Base-by-base conservation (phyloP, 2,888 invertebrate species). In the Chymomyza fuscimana region DNA sequence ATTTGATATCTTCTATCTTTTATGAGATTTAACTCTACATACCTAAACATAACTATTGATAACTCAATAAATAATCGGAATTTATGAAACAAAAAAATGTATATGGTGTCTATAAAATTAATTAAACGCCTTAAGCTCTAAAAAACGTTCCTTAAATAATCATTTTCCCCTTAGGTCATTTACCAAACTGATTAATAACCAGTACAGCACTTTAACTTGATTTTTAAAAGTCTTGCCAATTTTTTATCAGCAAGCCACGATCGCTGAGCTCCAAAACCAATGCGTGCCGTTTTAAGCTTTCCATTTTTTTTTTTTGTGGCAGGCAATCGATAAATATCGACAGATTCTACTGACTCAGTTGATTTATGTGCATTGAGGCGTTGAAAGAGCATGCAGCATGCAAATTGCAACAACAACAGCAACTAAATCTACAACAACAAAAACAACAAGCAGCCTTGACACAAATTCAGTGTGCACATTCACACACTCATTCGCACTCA, bases 391-490 rank as follows among this genome's bases (percentile, higher is more conserved):
- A 82, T 80, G 80, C 77, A 74, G 71, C 68, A 82, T 80, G 80
- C 77, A 82, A 82, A 82, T 80, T 69, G 63, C 58, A 58, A 9
- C 58, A 29, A 12, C 58, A 58, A 22, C 58, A 58, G 25, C 32
- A 32, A 32, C 32, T 7, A 32, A 32, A 32, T 32, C 32, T 32
- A 4, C 32, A 32, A 9, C 32, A 58, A 15, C 58, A 64, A 60
- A 51, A 51, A 60, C 67, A 54, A 50, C 67, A 63, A 65, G 72
- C 80, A 84, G 85, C 83, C 83, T 84, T 84, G 83, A 86, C 83
- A 86, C 82, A 84, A 86, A 81, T 86, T 73, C 70, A 56, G 12
- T 60, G 60, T 59, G 70, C 73, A 73, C 68, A 70, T 73, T 29
- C 52, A 60, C 56, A 54, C 19, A 71, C 69, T 68, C 68, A 70